These are phyloP conservation scores for Temnothorax unifasciatus DNA, from an alignment of 2,888 invertebrate genomes.

Conservation along the genomic window DNA sequence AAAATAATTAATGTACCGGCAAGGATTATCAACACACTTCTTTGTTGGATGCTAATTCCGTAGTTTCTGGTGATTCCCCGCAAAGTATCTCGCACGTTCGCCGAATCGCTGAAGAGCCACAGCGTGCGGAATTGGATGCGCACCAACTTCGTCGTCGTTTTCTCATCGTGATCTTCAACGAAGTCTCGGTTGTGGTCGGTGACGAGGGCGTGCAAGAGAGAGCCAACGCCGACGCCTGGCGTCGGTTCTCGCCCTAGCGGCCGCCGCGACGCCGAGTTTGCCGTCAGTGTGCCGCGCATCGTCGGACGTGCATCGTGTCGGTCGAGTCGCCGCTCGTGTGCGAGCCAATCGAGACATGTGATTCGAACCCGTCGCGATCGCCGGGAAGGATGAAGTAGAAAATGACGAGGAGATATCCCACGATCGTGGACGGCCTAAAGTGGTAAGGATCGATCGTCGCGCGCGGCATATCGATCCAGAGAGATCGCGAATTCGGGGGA, in stretches of 20 bases:
- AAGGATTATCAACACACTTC: background rate
- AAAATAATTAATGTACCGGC: background rate
- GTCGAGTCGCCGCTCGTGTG: constrained; percentile 29
- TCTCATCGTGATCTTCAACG: constrained; percentile 45
- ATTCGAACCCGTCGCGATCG: constrained; percentile 19
- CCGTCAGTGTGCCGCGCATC: constrained; percentile 73
- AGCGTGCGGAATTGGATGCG: constrained; percentile 58
- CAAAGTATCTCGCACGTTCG: background rate
- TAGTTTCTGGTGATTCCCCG: constrained; percentile 3
- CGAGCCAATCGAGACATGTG: constrained; percentile 66
- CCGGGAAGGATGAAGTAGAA: constrained; percentile 39
- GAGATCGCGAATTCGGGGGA: background rate
- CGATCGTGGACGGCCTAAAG: constrained; percentile 55
- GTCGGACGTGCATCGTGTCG: constrained; percentile 61
- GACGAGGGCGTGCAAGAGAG: constrained; percentile 64
- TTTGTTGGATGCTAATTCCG: background rate
- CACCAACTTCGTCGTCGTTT: constrained; percentile 65
- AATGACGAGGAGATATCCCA: constrained; percentile 58
- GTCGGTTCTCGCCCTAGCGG: constrained; percentile 69
- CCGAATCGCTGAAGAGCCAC: constrained; percentile 17
- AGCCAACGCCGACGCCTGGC: constrained; percentile 73
- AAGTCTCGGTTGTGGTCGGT: constrained; percentile 13
- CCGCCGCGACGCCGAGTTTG: constrained; percentile 38
- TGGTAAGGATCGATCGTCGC: constrained; percentile 60
- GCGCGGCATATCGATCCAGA: constrained; percentile 16